Evolutionary conservation across 2,797 vertebrate species (phyloP).

Genomic region (Epinephelus malabaricus): DNA sequence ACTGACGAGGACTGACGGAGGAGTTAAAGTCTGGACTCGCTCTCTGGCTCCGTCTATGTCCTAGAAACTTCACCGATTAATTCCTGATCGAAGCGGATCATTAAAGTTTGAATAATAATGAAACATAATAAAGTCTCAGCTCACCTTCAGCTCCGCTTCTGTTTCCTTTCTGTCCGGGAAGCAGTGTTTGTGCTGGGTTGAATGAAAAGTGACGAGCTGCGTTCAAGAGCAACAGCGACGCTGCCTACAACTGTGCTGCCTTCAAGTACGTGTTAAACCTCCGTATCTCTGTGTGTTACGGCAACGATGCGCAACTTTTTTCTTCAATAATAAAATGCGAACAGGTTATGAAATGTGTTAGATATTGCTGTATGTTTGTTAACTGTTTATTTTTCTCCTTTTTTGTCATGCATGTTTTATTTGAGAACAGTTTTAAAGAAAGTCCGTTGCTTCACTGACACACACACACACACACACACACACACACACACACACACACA

Average conservation of each 20-base stretch:
- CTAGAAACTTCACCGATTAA: not conserved
- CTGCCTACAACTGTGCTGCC: not conserved
- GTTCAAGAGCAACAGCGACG: conserved; percentile 42
- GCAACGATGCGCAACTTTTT: not conserved
- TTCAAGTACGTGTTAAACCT: not conserved
- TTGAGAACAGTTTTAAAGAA: too few species aligned
- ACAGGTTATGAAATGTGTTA: too few species aligned
- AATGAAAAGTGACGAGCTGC: conserved; percentile 21
- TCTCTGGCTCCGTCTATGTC: not conserved
- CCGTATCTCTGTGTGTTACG: accelerated
- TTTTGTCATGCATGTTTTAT: too few species aligned
- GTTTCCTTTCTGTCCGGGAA: accelerated
- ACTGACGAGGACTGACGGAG: too few species aligned
- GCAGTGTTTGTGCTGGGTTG: not conserved
- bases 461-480: too few species aligned
- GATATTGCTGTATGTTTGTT: too few species aligned
- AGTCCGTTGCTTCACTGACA: too few species aligned
- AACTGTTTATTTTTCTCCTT: too few species aligned
- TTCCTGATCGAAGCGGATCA: not conserved
- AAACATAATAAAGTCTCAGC: not conserved
- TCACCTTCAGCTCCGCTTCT: accelerated
- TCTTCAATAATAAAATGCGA: too few species aligned
- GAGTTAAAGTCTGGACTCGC: not conserved
- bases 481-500: too few species aligned
- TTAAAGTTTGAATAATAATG: not conserved